Evolutionary conservation across 2,797 vertebrate genomes (phyloP), one percentile per base, ranked within the genome.

Genomic region (Pangasius djambal): DNA sequence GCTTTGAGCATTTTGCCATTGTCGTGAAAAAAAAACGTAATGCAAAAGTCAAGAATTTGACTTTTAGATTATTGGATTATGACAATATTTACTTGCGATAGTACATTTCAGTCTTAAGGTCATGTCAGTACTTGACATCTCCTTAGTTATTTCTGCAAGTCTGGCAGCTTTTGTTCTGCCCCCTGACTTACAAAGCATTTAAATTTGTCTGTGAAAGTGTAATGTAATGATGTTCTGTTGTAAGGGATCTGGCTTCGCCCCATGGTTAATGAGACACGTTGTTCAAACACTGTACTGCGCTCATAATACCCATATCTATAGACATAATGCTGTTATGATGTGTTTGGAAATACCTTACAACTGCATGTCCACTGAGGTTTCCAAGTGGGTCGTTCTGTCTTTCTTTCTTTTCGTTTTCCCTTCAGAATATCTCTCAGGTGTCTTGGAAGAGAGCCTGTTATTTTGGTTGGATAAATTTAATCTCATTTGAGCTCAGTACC

Each of bases 381-480:
- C 20, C 44, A 16, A 28, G 34, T 28, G 37, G 25, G 12, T 0
- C 52, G 28, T 18, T 12, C 7, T 37, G 22, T 6, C 78, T 20
- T 34, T 6, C 8, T 63, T 15, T 25, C 13, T 18, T 48, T 83
- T 2, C 8, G 6, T 28, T 7, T 3, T 37, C 79, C 3, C 72
- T 15, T 57, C 15, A 61, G 34, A 40, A 52, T 79, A 15, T 85
- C 59, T 59, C 5, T 3, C 34, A 34, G 22, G 52, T 67, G 16
- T 57, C 48, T 69, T 34, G 57, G 81, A 83, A 22, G 44, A 77
- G 22, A 65, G 40, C n/a, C 50, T 28, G 9, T 20, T 65, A 63
- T 75, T 83, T 61, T 77, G 70, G 59, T 85, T 83, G 40, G 28
- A 83, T 50, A 79, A 50, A 57, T 87, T 72, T 82, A 82, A 69